A percentile compares a stretch with the other conserved stretches of the same genome.
Conservation (phyloP, 2,888 invertebrate genomes). For the Fragum fragum region DNA sequence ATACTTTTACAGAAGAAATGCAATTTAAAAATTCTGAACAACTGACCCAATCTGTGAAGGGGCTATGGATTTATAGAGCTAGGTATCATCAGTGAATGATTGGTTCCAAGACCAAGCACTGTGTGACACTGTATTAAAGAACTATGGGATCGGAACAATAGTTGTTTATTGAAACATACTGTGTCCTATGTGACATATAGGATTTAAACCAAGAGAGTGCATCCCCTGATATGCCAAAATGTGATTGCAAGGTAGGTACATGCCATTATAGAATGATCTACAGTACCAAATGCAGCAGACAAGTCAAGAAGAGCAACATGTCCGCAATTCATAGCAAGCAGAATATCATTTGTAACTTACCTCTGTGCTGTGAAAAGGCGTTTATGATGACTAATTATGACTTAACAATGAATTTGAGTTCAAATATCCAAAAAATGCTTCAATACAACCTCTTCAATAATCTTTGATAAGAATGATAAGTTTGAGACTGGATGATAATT, state of each 20-base stretch:
- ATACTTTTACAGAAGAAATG: background rate
- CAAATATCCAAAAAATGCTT: background rate
- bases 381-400: background rate
- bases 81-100: background rate
- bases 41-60: constrained; percentile 1
- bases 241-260: background rate
- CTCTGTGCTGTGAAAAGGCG: background rate
- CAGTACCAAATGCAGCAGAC: constrained; percentile 5
- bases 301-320: constrained; percentile 4
- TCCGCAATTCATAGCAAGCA: background rate
- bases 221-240: background rate
- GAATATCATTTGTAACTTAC: background rate
- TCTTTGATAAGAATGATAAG: constrained; percentile 2
- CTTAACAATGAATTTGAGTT: constrained; percentile 3
- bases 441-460: constrained; percentile 3
- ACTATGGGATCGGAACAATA: background rate
- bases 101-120: background rate
- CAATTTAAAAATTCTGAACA: background rate
- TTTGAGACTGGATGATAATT: constrained; percentile 8
- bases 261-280: background rate
- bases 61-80: background rate
- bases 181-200: background rate
- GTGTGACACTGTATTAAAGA: background rate
- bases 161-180: constrained; percentile 2
- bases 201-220: constrained; percentile 5